Evolutionary conservation across 1,140 invertebrate genomes (phyloP).

Genomic region (Grapholita molesta): DNA sequence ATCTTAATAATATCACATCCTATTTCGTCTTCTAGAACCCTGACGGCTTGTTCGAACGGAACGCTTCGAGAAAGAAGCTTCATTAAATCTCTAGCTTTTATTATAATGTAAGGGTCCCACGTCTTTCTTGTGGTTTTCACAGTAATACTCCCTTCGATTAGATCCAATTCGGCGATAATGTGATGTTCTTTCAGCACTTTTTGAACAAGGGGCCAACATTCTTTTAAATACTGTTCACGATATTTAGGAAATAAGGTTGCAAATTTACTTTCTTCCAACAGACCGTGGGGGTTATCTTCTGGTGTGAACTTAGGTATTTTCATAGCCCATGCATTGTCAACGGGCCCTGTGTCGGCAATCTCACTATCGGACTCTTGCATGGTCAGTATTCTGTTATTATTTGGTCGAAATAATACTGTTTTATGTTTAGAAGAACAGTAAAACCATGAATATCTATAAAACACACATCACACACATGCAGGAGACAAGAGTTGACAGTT

Average conservation of each 20-base stretch:
- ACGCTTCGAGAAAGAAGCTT: slow-evolving; percentile 97
- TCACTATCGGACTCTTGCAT: slow-evolving; percentile 33
- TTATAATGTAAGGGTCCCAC: slow-evolving; percentile 98
- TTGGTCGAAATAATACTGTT: background rate
- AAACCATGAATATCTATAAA: background rate
- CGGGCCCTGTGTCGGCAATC: slow-evolving; percentile 58
- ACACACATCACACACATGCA: background rate
- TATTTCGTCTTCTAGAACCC: slow-evolving; percentile 93
- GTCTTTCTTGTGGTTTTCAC: slow-evolving; percentile 98
- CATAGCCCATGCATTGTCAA: slow-evolving; percentile 92
- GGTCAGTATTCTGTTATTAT: slow-evolving; percentile 4
- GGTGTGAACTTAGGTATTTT: slow-evolving; percentile 94
- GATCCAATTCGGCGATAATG: slow-evolving; percentile 95
- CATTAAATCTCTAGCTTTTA: slow-evolving; percentile 98
- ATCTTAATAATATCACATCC: slow-evolving; percentile 99
- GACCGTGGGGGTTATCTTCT: slow-evolving; percentile 93
- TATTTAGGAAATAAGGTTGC: slow-evolving; percentile 90
- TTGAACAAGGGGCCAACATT: slow-evolving; percentile 97
- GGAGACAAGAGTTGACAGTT: background rate
- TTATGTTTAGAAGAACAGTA: background rate
- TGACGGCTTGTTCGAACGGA: slow-evolving; percentile 95
- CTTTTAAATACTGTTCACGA: slow-evolving; percentile 96
- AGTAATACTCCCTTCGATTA: slow-evolving; percentile 96
- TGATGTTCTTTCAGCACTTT: slow-evolving; percentile 88
- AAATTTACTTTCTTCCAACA: slow-evolving; percentile 84